These are phyloP conservation scores for Berghia stephanieae DNA, from an alignment of 1,140 invertebrate species.

Conservation along the genomic window DNA sequence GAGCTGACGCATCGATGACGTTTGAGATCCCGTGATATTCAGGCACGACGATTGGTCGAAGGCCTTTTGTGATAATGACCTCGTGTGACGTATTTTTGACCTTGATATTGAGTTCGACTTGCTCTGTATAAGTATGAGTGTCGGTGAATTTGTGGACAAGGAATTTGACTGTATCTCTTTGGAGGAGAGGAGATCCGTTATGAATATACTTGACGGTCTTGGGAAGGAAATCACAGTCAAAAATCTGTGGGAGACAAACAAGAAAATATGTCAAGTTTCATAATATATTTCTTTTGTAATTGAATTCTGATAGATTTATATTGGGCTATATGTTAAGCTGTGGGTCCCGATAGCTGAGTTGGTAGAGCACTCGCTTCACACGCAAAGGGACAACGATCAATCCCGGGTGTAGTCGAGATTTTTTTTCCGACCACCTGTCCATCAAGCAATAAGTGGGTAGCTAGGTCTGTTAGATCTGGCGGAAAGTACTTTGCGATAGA, in stretches of 20 bases:
- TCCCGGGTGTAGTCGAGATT: background rate
- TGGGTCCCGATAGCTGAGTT: too few species aligned
- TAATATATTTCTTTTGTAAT: background rate
- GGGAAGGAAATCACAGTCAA: slow-evolving; percentile 58
- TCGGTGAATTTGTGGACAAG: slow-evolving; percentile 57
- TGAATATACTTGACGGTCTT: slow-evolving; percentile 61
- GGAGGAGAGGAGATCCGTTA: slow-evolving; percentile 59
- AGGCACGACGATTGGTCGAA: slow-evolving; percentile 55
- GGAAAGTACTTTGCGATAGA: too few species aligned
- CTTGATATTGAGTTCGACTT: slow-evolving; percentile 54
- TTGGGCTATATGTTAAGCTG: background rate
- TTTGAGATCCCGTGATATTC: slow-evolving; percentile 60
- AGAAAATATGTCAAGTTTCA: background rate
- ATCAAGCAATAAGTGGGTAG: too few species aligned
- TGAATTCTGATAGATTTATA: background rate
- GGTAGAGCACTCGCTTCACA: background rate
- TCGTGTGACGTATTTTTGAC: slow-evolving; percentile 57
- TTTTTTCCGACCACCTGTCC: background rate
- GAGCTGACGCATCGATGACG: slow-evolving; percentile 56
- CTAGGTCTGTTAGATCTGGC: too few species aligned
- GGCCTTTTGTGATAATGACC: slow-evolving; percentile 52
- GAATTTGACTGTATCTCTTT: slow-evolving; percentile 56
- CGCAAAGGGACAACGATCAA: background rate
- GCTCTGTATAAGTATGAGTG: slow-evolving; percentile 48
- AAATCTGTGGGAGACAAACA: slow-evolving; percentile 54